Evolutionary conservation across 2,113 vertebrate species (phyloP).

Genomic region (Malurus alboscapulatus): DNA sequence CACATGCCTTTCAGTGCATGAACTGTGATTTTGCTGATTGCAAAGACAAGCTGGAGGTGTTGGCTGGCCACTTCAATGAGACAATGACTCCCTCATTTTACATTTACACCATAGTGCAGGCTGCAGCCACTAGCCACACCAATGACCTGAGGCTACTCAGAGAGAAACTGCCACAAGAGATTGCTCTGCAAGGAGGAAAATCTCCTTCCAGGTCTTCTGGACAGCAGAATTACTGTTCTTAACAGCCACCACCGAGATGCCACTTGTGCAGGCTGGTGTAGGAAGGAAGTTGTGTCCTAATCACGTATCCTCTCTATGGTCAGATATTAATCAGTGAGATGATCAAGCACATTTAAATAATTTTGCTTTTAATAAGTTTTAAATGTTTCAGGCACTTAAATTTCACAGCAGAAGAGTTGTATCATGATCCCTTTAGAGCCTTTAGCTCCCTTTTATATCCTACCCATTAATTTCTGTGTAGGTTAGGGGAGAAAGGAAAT

Average conservation of each 20-base stretch:
- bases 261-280: neutral
- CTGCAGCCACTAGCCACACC: neutral
- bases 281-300: neutral
- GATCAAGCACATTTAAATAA: neutral
- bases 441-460: neutral
- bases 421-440: neutral
- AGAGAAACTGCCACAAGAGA: neutral
- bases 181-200: neutral
- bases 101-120: neutral
- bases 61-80: neutral
- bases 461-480: neutral
- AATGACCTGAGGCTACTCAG: neutral
- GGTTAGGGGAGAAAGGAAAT: neutral
- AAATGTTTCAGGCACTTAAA: neutral
- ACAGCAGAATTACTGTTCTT: neutral
- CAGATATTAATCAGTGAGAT: neutral
- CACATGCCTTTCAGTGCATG: accelerated
- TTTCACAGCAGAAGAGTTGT: neutral
- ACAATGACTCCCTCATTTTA: neutral
- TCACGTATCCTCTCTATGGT: neutral
- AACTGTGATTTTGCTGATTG: neutral
- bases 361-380: neutral
- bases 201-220: neutral
- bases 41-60: neutral
- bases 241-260: neutral